Conservation (phyloP, 2,113 vertebrate species). For the Pedetes capensis region DNA sequence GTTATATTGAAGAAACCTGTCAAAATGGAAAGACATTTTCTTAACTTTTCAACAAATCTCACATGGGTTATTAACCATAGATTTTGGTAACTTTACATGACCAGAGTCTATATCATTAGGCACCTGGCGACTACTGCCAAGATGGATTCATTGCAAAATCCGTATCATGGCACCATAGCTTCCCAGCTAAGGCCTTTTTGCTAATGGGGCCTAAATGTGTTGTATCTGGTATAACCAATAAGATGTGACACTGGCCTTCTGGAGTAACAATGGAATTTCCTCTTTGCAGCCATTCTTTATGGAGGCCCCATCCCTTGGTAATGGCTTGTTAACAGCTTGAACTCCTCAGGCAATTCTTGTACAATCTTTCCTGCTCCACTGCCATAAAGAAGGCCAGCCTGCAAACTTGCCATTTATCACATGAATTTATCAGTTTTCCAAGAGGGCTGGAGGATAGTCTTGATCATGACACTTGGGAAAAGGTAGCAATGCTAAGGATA, state of each 20-base stretch:
- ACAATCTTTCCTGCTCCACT: background rate
- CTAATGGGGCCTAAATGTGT: background rate
- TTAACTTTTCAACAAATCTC: background rate
- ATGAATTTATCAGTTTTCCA: background rate
- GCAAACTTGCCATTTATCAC: conserved; percentile 30
- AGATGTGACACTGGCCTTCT: conserved; percentile 7
- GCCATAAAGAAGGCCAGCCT: background rate
- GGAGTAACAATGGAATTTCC: background rate
- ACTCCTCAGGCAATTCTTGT: conserved; percentile 27
- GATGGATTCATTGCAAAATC: background rate
- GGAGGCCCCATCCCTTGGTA: background rate
- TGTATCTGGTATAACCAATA: background rate
- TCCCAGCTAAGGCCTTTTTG: background rate
- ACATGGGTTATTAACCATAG: background rate
- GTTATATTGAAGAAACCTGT: background rate
- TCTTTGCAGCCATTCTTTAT: background rate
- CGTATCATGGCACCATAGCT: background rate
- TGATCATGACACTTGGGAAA: background rate
- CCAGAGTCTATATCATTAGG: background rate
- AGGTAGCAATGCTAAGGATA: background rate
- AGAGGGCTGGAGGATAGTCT: background rate
- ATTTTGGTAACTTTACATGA: background rate
- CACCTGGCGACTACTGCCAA: background rate
- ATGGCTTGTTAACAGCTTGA: conserved; percentile 54
- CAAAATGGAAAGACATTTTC: background rate